phyloP scores from a whole-genome alignment of 1,140 invertebrate genomes.

The Camponotus pennsylvanicus region DNA sequence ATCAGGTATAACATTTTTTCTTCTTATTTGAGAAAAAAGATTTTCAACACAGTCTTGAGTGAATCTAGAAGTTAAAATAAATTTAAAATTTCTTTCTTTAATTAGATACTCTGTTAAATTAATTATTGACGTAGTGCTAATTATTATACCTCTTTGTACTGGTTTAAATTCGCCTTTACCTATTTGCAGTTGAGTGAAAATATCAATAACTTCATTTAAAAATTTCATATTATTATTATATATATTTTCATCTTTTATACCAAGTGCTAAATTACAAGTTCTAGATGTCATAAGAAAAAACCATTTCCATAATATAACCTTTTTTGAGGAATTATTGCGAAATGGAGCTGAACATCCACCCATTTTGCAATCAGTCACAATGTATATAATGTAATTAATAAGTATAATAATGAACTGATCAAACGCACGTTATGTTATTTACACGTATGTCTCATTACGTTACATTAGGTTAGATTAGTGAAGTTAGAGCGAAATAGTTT shows the following conservation, averaged over 20 bases:
- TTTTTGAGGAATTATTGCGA: too few species aligned
- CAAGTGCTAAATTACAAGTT: not conserved
- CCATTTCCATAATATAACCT: not conserved
- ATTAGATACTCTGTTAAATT: not conserved
- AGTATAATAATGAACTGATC: too few species aligned
- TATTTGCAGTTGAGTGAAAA: constrained; percentile 1
- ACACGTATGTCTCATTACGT: too few species aligned
- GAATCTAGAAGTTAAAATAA: constrained; percentile 1
- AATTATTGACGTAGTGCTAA: constrained; percentile 1
- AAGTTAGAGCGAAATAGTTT: too few species aligned
- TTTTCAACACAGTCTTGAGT: constrained; percentile 2
- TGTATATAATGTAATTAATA: too few species aligned
- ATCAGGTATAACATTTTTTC: not conserved
- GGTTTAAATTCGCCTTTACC: not conserved
- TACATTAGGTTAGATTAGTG: too few species aligned
- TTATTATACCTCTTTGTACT: not conserved
- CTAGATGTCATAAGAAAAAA: not conserved
- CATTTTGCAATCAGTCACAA: too few species aligned
- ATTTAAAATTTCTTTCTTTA: not conserved
- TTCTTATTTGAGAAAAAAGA: not conserved
- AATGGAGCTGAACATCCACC: too few species aligned
- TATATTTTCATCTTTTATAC: not conserved
- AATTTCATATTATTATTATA: not conserved
- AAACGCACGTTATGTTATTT: too few species aligned
- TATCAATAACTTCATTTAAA: constrained; percentile 4